Conservation (phyloP, 2,113 vertebrate species). For the Gnathonemus longibarbis region DNA sequence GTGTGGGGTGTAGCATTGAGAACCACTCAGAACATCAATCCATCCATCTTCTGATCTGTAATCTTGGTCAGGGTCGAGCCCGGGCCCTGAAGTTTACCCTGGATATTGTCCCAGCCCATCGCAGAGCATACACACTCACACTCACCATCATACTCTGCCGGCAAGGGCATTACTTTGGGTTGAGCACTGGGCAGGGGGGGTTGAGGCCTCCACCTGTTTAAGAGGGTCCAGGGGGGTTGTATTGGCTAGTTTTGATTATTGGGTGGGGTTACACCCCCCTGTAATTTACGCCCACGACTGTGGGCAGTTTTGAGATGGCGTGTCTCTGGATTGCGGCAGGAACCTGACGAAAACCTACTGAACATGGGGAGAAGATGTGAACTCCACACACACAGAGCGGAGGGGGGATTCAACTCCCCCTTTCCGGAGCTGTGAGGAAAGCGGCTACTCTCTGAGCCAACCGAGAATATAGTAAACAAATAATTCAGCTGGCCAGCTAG, state of each 20-base stretch:
- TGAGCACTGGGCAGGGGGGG: not conserved
- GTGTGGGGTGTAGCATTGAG: not conserved
- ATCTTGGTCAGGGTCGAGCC: not conserved
- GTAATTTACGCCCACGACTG: not conserved
- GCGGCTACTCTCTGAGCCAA: not conserved
- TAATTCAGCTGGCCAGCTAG: not conserved
- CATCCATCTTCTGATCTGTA: not conserved
- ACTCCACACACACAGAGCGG: not conserved
- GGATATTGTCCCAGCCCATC: not conserved
- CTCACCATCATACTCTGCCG: not conserved
- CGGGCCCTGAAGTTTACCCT: not conserved
- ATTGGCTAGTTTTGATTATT: not conserved
- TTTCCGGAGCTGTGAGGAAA: not conserved
- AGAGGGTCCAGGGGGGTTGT: not conserved
- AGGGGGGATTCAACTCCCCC: not conserved
- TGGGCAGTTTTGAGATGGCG: not conserved
- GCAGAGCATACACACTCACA: not conserved
- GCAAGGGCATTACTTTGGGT: not conserved
- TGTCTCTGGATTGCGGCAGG: not conserved
- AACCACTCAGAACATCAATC: not conserved
- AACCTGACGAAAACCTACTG: not conserved
- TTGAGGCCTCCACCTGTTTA: too few relatives aligned
- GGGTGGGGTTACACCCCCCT: not conserved
- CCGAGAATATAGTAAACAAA: not conserved
- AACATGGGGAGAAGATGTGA: not conserved